Base-by-base conservation (phyloP, 2,113 vertebrate species). In the Cyprinodon brontotheroides region DNA sequence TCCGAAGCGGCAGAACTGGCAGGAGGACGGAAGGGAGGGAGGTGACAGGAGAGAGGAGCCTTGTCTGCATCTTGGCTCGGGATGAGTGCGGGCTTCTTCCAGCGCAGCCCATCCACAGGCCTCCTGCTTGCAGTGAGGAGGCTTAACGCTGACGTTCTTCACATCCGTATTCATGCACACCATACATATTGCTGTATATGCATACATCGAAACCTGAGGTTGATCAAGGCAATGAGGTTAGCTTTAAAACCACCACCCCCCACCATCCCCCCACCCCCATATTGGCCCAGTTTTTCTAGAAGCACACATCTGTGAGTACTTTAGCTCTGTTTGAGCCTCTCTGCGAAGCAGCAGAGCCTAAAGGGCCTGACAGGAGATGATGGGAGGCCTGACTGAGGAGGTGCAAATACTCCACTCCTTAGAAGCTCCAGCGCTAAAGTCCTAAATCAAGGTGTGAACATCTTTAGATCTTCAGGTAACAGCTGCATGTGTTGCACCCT, bases 271-370 rank as follows among this genome's bases (percentile, higher is more conserved):
- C 11, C 48, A 15, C 12, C n/a, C 67, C 71, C 75, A 84, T 85
- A 90, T 86, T 83, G 47, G 76, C 81, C 70, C 75, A 7, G 63
- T 61, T 74, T 84, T 68, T 41, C 84, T 70, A 61, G 84, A 79
- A 84, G 76, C 69, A 39, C 78, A 90, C 90, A 93, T 93, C 88
- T 93, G 92, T 73, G 75, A 92, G 45, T 6, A 84, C 80, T 93
- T 90, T 75, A 69, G 65, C 70, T 59, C 75, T 66, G 70, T 63
- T 84, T 68, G 29, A 70, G 80, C 82, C 66, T 68, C 84, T 86
- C 82, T 38, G 62, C 37, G 20, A 79, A 29, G 82, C 84, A 72
- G 77, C 36, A 2, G 57, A 85, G 84, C 89, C 84, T 79, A 89
- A 65, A 78, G 53, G 71, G 82, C 80, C 80, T 89, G 89, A 90